phyloP scores from a whole-genome alignment of 2,113 vertebrate genomes.

The Trogon surrucura region DNA sequence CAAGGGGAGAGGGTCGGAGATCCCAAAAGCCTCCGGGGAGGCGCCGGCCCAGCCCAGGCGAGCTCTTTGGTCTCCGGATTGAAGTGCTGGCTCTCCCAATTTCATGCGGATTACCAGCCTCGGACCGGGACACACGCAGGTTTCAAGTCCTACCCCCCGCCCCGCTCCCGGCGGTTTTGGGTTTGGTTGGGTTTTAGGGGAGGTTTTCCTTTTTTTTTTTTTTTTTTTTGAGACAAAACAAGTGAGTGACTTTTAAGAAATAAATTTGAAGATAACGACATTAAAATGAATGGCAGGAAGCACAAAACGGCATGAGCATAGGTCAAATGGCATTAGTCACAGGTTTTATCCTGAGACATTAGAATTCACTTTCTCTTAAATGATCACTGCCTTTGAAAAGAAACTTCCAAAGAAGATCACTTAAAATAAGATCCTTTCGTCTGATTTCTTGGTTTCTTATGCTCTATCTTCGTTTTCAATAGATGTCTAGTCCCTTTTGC shows the following conservation, averaged over 20 bases:
- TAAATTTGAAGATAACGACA: constrained; percentile 83
- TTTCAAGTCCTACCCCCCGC: neutral
- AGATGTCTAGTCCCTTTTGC: constrained; percentile 55
- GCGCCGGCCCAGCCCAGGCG: neutral
- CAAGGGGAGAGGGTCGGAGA: neutral
- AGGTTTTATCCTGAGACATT: constrained; percentile 80
- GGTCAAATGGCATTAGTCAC: constrained; percentile 90
- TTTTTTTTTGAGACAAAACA: neutral
- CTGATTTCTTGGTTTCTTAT: constrained; percentile 72
- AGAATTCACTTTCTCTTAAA: constrained; percentile 66
- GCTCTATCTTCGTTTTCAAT: constrained; percentile 72
- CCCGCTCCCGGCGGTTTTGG: neutral
- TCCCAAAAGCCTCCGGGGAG: neutral
- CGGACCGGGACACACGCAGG: constrained; percentile 57
- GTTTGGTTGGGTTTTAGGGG: neutral
- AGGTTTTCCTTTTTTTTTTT: neutral
- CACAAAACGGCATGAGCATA: constrained; percentile 77
- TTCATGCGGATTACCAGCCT: constrained; percentile 57
- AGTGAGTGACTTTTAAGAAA: constrained; percentile 75
- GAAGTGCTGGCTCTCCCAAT: constrained; percentile 35
- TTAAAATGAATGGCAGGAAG: constrained; percentile 82
- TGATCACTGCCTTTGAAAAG: constrained; percentile 74
- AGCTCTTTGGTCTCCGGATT: neutral
- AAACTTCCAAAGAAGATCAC: constrained; percentile 74
- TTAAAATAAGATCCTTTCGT: constrained; percentile 78